Evolutionary conservation across 2,888 invertebrate genomes (phyloP), one percentile per base, ranked within the genome.

Genomic region (Tenthredo mesomela): DNA sequence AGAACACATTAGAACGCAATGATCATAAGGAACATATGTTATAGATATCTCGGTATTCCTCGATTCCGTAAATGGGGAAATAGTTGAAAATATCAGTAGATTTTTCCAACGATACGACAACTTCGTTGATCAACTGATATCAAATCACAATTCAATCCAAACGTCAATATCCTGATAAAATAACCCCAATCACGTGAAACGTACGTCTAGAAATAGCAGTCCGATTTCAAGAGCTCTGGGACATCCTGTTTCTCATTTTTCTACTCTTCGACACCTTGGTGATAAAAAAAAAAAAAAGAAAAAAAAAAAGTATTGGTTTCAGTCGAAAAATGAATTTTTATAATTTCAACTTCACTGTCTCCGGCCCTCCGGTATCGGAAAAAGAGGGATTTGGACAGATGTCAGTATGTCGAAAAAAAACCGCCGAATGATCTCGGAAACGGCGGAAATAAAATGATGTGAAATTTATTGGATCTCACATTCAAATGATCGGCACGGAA

Each of bases 41-140:
- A n/a, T n/a, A n/a, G n/a, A n/a, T 54, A 50, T 54, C 18, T 5
- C 18, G 18, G n/a, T 54, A n/a, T 54, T 54, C n/a, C 54, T n/a
- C 54, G n/a, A 54, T 54, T 54, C n/a, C n/a, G 7, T n/a, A 0
- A n/a, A 54, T 54, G n/a, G n/a, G 6, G n/a, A 6, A 7, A 54
- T 25, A 33, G 67, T 12, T 67, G 4, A 12, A 29, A 18, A 33
- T 33, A 67, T 67, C 29, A 33, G 29, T 15, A 15, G 5, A 67
- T 25, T 67, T 33, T 15, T 29, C 29, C 15, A 33, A 33, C 25
- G 33, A 33, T n/a, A 47, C 73, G 40, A 43, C n/a, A 73, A 73
- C 12, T 73, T 73, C 73, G 73, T 73, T 73, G 73, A 73, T 73
- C 73, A 73, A 21, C 73, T 43, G 21, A 43, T 73, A 73, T 43